A percentile compares a stretch with the other conserved stretches of the same genome.
These are phyloP conservation scores for Drosophila robusta DNA, from an alignment of 2,888 invertebrate genomes.

Conservation along the genomic window DNA sequence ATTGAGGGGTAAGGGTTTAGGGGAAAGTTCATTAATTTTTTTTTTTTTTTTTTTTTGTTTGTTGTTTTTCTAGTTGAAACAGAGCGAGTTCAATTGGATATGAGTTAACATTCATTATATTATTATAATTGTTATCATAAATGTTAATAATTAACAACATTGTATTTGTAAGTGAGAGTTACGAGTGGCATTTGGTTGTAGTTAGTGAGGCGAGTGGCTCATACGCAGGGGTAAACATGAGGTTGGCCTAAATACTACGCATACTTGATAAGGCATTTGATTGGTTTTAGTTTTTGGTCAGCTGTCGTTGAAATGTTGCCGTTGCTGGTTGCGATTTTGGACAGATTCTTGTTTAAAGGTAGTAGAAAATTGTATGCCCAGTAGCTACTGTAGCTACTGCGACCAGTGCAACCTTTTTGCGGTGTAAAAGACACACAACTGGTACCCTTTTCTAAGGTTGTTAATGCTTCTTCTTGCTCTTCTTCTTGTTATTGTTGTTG, in stretches of 20 bases:
- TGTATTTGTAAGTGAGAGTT: slow-evolving; percentile 68
- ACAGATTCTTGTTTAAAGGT: slow-evolving; percentile 85
- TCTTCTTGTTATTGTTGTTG: slow-evolving; percentile 26
- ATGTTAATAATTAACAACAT: slow-evolving; percentile 29
- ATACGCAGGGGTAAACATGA: slow-evolving; percentile 53
- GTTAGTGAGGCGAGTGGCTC: slow-evolving; percentile 70
- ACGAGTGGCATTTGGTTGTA: slow-evolving; percentile 71
- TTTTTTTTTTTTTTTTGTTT: slow-evolving; percentile 3
- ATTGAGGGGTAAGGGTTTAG: slow-evolving; percentile 33
- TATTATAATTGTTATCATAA: slow-evolving; percentile 23
- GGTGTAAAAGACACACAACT: slow-evolving; percentile 82
- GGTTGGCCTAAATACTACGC: slow-evolving; percentile 52
- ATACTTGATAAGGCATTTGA: slow-evolving; percentile 53
- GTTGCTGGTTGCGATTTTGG: slow-evolving; percentile 74
- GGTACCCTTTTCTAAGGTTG: slow-evolving; percentile 31
- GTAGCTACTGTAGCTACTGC: slow-evolving; percentile 71
- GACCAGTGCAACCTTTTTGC: slow-evolving; percentile 81
- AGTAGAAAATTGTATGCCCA: slow-evolving; percentile 82
- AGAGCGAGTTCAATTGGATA: slow-evolving; percentile 84
- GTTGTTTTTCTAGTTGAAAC: slow-evolving; percentile 56
- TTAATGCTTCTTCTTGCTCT: not conserved
- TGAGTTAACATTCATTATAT: slow-evolving; percentile 60
- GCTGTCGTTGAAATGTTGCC: slow-evolving; percentile 19
- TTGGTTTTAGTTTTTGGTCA: slow-evolving; percentile 12
- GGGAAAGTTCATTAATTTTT: slow-evolving; percentile 26